phyloP scores from a whole-genome alignment of 2,797 vertebrate genomes.

The Oreonectes daqikongensis region DNA sequence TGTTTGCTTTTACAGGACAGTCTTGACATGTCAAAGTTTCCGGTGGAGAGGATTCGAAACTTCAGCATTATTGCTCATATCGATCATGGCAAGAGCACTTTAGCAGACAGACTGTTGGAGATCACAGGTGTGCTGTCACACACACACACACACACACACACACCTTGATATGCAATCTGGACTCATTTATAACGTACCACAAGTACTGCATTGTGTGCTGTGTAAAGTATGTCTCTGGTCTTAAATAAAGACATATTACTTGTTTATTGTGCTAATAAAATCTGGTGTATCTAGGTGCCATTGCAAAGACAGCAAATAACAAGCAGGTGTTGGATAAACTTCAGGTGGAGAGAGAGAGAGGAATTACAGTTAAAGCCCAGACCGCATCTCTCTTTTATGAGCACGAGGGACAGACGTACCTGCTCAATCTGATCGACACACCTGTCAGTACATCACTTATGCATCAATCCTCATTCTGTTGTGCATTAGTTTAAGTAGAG shows the following conservation, averaged over 20 bases:
- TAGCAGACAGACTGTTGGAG: slow-evolving; percentile 93
- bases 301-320: slow-evolving; percentile 86
- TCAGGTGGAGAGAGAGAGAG: slow-evolving; percentile 95
- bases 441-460: slow-evolving; percentile 78
- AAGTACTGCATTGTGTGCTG: too few species aligned
- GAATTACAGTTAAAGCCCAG: slow-evolving; percentile 97
- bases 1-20: slow-evolving; percentile 72
- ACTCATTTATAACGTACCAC: too few species aligned
- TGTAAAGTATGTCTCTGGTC: too few species aligned
- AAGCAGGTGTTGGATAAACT: slow-evolving; percentile 97
- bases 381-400: slow-evolving; percentile 90
- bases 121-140: slow-evolving; percentile 82
- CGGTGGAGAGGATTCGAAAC: slow-evolving; percentile 89
- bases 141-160: too few species aligned
- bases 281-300: slow-evolving; percentile 80
- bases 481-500: not conserved
- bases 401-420: slow-evolving; percentile 81
- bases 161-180: too few species aligned
- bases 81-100: slow-evolving; percentile 98
- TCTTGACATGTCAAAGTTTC: slow-evolving; percentile 84
- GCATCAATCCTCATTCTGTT: not conserved
- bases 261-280: not conserved
- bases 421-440: slow-evolving; percentile 97
- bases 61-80: slow-evolving; percentile 97
- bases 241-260: too few species aligned